Evolutionary conservation across 2,113 vertebrate species (phyloP), one percentile per base, ranked within the genome.

Genomic region (Halcyon senegalensis): DNA sequence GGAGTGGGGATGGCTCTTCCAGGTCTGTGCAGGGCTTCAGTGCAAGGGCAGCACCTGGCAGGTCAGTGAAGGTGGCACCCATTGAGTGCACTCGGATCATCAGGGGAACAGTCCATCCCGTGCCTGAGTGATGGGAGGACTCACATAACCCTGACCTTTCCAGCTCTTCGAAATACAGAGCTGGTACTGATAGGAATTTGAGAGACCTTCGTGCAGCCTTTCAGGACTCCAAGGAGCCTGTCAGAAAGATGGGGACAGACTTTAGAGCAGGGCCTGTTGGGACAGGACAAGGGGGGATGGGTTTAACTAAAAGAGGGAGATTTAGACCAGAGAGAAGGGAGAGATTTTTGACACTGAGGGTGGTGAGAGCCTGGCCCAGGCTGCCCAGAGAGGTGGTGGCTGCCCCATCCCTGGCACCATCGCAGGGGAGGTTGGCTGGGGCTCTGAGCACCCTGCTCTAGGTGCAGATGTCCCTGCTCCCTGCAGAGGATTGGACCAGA

Each of bases 71-170:
- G 55, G 56, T 69, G 68, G 4, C 50, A 37, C 33, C 6, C 58
- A 13, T 5, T 1, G 3, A 6, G 15, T 27, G 0, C 11, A 18
- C 68, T 89, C 68, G 31, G 0, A 24, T 7, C 50, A 4, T 6
- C 24, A 9, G 44, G 25, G 16, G 69, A 78, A 24, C 16, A 37
- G n/a, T 43, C 68, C 8, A 2, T 58, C 33, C 69, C 50, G 3
- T 24, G 37, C 21, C 33, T 13, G 51, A 28, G 33, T 4, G 13
- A 1, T 58, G 78, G 37, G 43, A 25, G 28, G 16, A 55, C 51
- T 63, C 2, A 1, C 16, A 12, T 16, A 14, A 20, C 16, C 48
- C 60, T 80, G 58, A 13, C 14, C 13, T 46, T 46, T 1, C 44
- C 25, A 28, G 24, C 11, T 55, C 4, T 18, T 33, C 13, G 70